Conservation (phyloP, 2,797 vertebrate genomes). For the Distichodus sexfasciatus region DNA sequence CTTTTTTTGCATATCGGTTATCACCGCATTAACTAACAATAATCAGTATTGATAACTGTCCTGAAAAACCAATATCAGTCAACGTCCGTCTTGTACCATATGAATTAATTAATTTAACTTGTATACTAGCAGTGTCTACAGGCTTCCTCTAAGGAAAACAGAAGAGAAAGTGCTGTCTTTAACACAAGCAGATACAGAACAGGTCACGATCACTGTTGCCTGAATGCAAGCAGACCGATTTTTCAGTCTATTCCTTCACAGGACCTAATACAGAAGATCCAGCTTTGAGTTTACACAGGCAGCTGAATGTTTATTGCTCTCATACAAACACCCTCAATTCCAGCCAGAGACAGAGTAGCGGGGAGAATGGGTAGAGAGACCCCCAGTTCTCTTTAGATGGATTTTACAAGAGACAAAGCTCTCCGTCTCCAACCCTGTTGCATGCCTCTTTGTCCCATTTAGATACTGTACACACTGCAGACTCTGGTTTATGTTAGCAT, state of each 20-base stretch:
- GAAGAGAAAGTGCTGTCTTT: background rate
- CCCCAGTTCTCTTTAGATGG: conserved; percentile 29
- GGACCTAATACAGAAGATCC: background rate
- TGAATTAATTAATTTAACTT: background rate
- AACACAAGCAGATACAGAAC: conserved; percentile 8
- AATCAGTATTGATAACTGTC: too few species aligned
- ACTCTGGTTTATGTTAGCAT: conserved; percentile 40
- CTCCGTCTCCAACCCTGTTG: background rate
- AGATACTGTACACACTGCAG: conserved; percentile 10
- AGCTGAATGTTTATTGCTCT: conserved; percentile 26
- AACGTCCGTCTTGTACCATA: too few species aligned
- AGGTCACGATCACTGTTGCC: background rate
- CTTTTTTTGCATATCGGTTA: too few species aligned
- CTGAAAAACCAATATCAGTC: too few species aligned
- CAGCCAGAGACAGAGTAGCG: conserved; percentile 4
- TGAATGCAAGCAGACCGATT: conserved; percentile 2
- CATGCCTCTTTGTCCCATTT: background rate
- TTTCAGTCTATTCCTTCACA: background rate
- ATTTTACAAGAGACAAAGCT: conserved; percentile 32
- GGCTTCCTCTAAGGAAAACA: background rate
- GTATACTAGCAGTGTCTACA: background rate
- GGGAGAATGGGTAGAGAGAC: background rate
- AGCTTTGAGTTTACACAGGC: conserved; percentile 27
- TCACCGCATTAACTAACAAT: too few species aligned
- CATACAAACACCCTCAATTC: conserved; percentile 13